Base-by-base conservation (phyloP, 2,797 vertebrate genomes). In the Linurgus olivaceus region DNA sequence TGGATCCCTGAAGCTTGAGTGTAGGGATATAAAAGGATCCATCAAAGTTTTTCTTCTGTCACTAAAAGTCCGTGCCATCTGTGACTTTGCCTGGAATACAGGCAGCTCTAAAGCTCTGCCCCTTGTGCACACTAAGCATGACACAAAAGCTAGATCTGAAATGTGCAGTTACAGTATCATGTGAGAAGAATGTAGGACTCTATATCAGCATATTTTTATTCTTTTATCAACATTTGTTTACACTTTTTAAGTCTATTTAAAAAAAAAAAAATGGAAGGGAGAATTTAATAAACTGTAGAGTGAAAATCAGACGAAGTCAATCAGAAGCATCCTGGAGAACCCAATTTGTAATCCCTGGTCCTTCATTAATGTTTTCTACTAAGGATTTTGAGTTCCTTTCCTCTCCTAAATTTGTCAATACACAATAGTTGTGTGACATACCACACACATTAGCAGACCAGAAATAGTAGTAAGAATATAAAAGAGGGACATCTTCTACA, bases 91-190 rank as follows among this genome's bases (percentile, higher is more conserved):
- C 77, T 86, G 74, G 40, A 90, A 73, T 9, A 71, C 26, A 85
- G 78, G 21, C 54, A 65, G 67, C 88, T 95, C 67, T 54, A 73
- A 86, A 89, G 55, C 42, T 90, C 91, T 96, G 92, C 84, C 70
- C 20, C 87, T 88, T 9, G 4, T 84, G 57, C 87, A 28, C 48
- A 13, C 71, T 78, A 33, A 92, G 88, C 92, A 57, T 71, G 72
- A 77, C 33, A 86, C 1, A 11, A 81, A 93, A 95, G n/a, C 26
- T 70, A 14, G 25, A 44, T 94, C 62, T 89, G 81, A 93, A 94
- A 57, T 15, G 19, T 87, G 72, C 88, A 95, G 78, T 86, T 93
- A 48, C 66, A 85, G 19, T 78, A 85, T 65, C 26, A 55, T 58
- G 16, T 54, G 58, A 88, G 67, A 88, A 89, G 59, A 90, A 68